Evolutionary conservation across 1,140 invertebrate species (phyloP), one percentile per base, ranked within the genome.

Genomic region (Ceratoteleas bidentatus): DNA sequence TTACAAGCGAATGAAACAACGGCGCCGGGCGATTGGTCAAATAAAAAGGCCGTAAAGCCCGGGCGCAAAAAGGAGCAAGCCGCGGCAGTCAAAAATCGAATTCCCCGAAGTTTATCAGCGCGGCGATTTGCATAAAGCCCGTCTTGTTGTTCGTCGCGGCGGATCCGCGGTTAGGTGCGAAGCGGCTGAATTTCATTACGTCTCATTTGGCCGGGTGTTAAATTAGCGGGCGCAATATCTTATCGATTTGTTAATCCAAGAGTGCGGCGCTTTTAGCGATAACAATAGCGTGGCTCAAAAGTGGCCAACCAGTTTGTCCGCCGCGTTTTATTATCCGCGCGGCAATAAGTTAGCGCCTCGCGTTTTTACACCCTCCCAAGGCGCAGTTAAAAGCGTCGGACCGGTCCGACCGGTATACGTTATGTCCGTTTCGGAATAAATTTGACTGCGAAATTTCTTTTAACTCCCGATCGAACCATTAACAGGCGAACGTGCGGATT

Each of bases 401-500:
- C 81, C 75, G 70, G 81, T 83, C 52, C 7, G 60, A 75, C 77
- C 68, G 72, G 77, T 81, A 34, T 69, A 81, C 68, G 52, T 79
- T 80, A 68, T 73, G 73, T 58, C 79, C 64, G 77, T 70, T 82
- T 43, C 53, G 61, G 74, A 82, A 85, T 84, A 84, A 85, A 84
- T 81, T 73, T 73, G 73, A 66, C 61, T 84, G 73, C 66, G 58
- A 84, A 84, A 80, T 86, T 83, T 85, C 75, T 86, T 83, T 85
- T 68, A 73, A 80, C 66, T 83, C 16, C 65, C 58, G 65, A 62
- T 65, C 77, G 47, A 56, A 69, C 79, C 74, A 73, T 70, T 84
- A 83, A 84, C 73, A 64, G 61, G 57, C 57, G 78, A 85, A 81
- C 85, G 76, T 84, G 81, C 75, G 81, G 86, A 88, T 87, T 87